Base-by-base conservation (phyloP, 2,888 invertebrate species). In the Thymelicus lineola region DNA sequence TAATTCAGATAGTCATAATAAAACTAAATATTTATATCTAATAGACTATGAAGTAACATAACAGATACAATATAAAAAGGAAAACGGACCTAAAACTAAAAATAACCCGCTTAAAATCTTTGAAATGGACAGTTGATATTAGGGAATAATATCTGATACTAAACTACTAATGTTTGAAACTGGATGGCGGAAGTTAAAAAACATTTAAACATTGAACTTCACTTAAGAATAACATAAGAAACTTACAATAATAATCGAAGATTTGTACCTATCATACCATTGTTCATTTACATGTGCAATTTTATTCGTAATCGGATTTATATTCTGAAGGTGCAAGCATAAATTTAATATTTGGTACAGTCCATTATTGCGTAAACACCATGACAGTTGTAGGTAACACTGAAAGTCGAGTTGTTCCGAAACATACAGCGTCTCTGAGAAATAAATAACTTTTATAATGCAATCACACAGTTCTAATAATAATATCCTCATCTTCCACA, bases 381-480 rank as follows among this genome's bases (percentile, higher is more conserved):
- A 79, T 74, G 75, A 61, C 38, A 53, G 42, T 65, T 46, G 53
- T 70, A 42, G 42, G 42, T 42, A 60, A 66, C 55, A 60, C 66
- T 70, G 66, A 72, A 72, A 74, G 71, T 68, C 68, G 71, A 79
- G 75, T 79, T 77, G 76, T 79, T 82, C 81, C 83, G 83, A 84
- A 86, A 86, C 82, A 83, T 84, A 86, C 85, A 85, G 83, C 85
- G 82, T 80, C 83, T 80, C 81, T 82, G 83, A 87, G 82, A 90
- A 91, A 89, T 87, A 82, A 91, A 89, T 85, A 86, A 86, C 87
- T 86, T 87, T 81, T 85, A 86, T 89, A 90, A 55, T 88, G 93
- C 94, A 94, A 89, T 90, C 94, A 93, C 93, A 90, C 93, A 89
- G 89, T 90, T 89, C 90, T 93, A 93, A 89, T 91, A 86, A 88